Base-by-base conservation (phyloP, 2,888 invertebrate genomes). In the Junonia oenone region DNA sequence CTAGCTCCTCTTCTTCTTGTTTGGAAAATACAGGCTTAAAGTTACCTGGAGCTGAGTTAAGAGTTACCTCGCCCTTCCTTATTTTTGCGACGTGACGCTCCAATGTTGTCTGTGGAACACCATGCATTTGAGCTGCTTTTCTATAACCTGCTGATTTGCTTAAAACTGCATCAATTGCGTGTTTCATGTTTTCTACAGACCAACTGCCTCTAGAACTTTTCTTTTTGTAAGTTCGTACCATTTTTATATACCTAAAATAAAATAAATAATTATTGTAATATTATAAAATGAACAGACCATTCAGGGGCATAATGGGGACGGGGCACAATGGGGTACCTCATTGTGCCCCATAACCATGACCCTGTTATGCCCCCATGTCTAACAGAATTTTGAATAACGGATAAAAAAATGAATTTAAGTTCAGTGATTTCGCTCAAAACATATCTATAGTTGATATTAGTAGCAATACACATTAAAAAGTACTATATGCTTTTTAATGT, bases 1-100 rank as follows among this genome's bases (percentile, higher is more conserved):
- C 58, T 56, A 68, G 63, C 51, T 70, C 68, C 29, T 56, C 45
- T 57, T 64, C 59, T 54, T 63, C 55, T 55, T 62, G 22, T 48
- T 51, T 38, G 38, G 54, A 22, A 55, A 62, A 62, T 40, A 62
- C 26, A 33, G 56, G 40, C 48, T 61, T 33, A 11, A 11, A 11
- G 2, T 8, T 8, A 11, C 29, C 3, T 8, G 11, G 11, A 29
- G 29, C 9, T 29, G 11, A 5, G 11, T 11, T 2, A 29, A 29
- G 8, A 5, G 6, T 29, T 11, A 29, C 29, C 11, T 63, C 53
- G 40, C 55, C n/a, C n/a, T n/a, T n/a, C n/a, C n/a, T n/a, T n/a
- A 56, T 56, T 63, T 63, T 51, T 8, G n/a, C 35, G 13, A 51
- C 45, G 15, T 54, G 15, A n/a, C 40, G 46, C 49, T 56, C 45